Evolutionary conservation across 2,797 vertebrate species (phyloP).

Genomic region (Eurystomus glaucurus): DNA sequence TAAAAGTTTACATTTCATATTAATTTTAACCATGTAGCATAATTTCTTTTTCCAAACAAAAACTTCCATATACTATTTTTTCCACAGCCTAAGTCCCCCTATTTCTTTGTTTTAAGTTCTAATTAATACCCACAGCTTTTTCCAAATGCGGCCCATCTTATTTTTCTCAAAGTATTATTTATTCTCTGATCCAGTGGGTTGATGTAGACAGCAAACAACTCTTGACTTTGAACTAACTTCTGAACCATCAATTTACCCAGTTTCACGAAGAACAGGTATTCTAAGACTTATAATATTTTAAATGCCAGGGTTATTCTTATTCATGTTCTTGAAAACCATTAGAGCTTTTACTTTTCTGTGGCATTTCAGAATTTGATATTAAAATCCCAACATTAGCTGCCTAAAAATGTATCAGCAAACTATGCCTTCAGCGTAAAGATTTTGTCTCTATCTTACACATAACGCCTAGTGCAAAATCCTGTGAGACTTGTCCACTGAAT

Average conservation of each 20-base stretch:
- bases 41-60: conserved; percentile 1
- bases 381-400: not conserved
- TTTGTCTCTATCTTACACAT: not conserved
- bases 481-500: not conserved
- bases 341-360: not conserved
- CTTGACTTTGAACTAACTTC: not conserved
- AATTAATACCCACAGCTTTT: not conserved
- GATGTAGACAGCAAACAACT: not conserved
- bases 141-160: not conserved
- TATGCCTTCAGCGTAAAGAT: not conserved
- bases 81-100: not conserved
- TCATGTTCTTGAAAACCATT: not conserved
- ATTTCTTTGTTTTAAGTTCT: not conserved
- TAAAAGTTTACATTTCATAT: not conserved
- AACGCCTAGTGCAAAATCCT: not conserved
- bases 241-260: not conserved
- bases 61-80: not conserved
- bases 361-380: not conserved
- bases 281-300: not conserved
- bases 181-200: not conserved
- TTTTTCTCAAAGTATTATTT: not conserved
- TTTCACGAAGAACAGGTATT: not conserved
- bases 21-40: not conserved
- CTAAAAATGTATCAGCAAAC: not conserved
- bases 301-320: not conserved